A percentile compares a stretch with the other conserved stretches of the same genome.
Evolutionary conservation across 2,113 vertebrate genomes (phyloP).

Genomic region (Chroicocephalus ridibundus): DNA sequence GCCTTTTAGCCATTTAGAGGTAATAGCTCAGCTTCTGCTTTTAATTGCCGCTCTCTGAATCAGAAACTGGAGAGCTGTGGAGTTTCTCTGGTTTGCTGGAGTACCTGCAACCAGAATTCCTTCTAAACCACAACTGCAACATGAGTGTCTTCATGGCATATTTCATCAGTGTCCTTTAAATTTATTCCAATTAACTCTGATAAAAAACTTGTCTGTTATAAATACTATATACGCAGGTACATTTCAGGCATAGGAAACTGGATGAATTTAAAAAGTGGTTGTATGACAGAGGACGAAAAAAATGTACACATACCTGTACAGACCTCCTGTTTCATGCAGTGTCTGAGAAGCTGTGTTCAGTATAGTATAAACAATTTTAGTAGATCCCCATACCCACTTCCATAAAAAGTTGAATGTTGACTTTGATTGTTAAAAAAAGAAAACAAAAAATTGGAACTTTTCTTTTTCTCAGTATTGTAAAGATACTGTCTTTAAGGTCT

Average conservation of each 20-base stretch:
- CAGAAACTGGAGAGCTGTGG: background rate
- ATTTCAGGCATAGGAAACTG: background rate
- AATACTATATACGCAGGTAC: background rate
- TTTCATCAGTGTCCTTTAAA: background rate
- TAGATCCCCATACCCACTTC: background rate
- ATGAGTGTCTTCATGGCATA: background rate
- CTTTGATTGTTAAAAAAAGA: background rate
- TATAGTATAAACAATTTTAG: background rate
- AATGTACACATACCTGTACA: background rate
- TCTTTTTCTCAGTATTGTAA: background rate
- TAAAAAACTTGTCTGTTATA: background rate
- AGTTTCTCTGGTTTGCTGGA: background rate
- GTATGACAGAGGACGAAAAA: background rate
- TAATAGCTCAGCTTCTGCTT: background rate
- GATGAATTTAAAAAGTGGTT: background rate
- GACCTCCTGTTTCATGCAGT: background rate
- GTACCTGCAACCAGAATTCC: background rate
- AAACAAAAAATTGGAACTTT: background rate
- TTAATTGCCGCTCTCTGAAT: background rate
- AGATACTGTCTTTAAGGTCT: background rate
- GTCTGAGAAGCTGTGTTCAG: background rate
- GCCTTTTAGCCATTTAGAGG: background rate
- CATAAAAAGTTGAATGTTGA: background rate
- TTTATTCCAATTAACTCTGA: background rate
- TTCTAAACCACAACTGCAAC: background rate